Evolutionary conservation across 2,888 invertebrate genomes (phyloP).

Genomic region (Ferrisia virgata): DNA sequence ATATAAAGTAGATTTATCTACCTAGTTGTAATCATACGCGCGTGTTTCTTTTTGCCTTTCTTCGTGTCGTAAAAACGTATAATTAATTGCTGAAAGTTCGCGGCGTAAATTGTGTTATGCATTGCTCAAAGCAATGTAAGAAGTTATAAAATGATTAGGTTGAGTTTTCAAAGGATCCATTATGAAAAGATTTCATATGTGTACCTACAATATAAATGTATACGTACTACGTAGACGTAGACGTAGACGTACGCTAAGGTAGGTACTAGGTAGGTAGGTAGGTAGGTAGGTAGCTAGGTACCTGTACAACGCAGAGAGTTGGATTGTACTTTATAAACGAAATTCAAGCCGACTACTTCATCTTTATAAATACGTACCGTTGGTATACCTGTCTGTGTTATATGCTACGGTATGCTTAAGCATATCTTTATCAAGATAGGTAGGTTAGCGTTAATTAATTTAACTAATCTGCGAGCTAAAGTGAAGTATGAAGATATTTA

Average conservation of each 20-base stretch:
- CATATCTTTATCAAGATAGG: not conserved
- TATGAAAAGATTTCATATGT: not conserved
- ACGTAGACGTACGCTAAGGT: not conserved
- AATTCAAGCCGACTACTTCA: not conserved
- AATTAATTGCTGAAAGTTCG: constrained; percentile 1
- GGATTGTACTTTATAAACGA: not conserved
- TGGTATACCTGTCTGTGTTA: no score
- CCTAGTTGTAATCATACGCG: not conserved
- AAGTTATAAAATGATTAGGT: constrained; percentile 26
- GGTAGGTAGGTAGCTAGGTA: not conserved
- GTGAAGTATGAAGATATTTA: not conserved
- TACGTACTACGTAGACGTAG: not conserved
- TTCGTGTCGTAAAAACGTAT: not conserved
- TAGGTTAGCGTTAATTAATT: not conserved
- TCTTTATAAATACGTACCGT: no score
- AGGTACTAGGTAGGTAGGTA: no score
- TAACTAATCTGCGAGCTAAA: not conserved
- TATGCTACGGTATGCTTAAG: not conserved
- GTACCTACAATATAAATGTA: not conserved
- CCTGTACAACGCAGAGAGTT: not conserved
- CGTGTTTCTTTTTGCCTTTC: not conserved
- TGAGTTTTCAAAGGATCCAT: constrained; percentile 23
- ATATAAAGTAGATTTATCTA: not conserved
- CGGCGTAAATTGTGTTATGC: constrained; percentile 1
- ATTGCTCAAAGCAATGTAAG: constrained; percentile 1